phyloP scores from a whole-genome alignment of 2,888 invertebrate genomes.

The Drosophila villosipedis region DNA sequence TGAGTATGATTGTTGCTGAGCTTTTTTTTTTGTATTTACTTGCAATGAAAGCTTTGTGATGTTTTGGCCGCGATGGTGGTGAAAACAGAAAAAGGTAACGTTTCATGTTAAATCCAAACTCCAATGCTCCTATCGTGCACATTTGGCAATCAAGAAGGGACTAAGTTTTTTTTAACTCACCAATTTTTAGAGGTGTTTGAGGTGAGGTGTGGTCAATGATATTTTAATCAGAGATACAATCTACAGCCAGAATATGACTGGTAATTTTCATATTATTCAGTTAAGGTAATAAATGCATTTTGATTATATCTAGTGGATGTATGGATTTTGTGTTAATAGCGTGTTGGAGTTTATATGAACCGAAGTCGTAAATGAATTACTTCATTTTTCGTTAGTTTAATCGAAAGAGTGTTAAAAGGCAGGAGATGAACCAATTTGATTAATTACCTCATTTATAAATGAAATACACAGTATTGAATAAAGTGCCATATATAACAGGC shows the following conservation, averaged over 20 bases:
- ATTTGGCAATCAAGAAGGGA: background rate
- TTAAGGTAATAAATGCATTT: background rate
- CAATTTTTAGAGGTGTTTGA: background rate
- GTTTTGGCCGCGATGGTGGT: too few species aligned
- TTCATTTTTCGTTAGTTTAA: background rate
- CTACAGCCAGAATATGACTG: background rate
- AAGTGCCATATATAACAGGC: background rate
- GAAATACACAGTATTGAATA: background rate
- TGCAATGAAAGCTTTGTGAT: slow-evolving; percentile 1
- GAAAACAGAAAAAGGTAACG: background rate
- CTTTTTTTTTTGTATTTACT: background rate
- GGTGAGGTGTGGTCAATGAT: background rate
- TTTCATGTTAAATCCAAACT: background rate
- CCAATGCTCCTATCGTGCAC: too few species aligned
- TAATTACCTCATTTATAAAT: background rate
- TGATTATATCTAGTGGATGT: background rate
- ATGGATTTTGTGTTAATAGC: background rate
- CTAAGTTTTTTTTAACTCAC: background rate
- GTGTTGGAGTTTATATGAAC: background rate
- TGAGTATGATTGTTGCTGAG: background rate
- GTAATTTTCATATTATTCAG: background rate
- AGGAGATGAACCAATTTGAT: background rate
- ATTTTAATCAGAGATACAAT: background rate
- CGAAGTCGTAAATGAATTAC: background rate
- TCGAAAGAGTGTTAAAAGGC: background rate